A percentile compares a stretch with the other conserved stretches of the same genome.
These are phyloP conservation scores for Theodoxus fluviatilis DNA, from an alignment of 2,888 invertebrate species.

Conservation along the genomic window DNA sequence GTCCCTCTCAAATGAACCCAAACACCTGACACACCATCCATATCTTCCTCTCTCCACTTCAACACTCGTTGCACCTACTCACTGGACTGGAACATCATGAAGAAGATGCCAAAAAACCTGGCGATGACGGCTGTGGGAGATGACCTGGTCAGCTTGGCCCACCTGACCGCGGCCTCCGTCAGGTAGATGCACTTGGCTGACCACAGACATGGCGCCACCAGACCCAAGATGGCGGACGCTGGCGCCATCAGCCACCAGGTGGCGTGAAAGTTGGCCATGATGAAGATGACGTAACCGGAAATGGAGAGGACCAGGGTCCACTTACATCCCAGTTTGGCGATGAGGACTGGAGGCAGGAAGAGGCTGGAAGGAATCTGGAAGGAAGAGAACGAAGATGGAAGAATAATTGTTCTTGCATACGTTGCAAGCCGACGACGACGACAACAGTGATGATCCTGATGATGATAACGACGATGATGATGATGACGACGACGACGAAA, in stretches of 20 bases:
- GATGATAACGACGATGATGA: too few relatives aligned
- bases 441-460: too few relatives aligned
- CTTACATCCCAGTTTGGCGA: conserved; percentile 80
- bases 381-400: too few relatives aligned
- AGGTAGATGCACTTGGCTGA: conserved; percentile 95
- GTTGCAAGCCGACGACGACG: too few relatives aligned
- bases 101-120: conserved; percentile 97
- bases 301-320: conserved; percentile 92
- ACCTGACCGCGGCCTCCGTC: conserved; percentile 81
- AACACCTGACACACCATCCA: too few relatives aligned
- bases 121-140: conserved; percentile 88
- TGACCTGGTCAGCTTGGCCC: conserved; percentile 85
- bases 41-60: too few relatives aligned
- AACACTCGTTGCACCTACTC: too few relatives aligned
- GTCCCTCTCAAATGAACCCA: too few relatives aligned
- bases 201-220: conserved; percentile 97
- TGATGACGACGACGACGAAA: too few relatives aligned
- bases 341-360: conserved; percentile 70
- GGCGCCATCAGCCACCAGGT: conserved; percentile 75
- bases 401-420: too few relatives aligned
- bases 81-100: conserved; percentile 96
- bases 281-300: conserved; percentile 91
- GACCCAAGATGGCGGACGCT: conserved; percentile 87
- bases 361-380: conserved; percentile 92
- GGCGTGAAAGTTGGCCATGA: conserved; percentile 91